Evolutionary conservation across 2,888 invertebrate genomes (phyloP), one percentile per base, ranked within the genome.

Genomic region (Dichetophora obliterata): DNA sequence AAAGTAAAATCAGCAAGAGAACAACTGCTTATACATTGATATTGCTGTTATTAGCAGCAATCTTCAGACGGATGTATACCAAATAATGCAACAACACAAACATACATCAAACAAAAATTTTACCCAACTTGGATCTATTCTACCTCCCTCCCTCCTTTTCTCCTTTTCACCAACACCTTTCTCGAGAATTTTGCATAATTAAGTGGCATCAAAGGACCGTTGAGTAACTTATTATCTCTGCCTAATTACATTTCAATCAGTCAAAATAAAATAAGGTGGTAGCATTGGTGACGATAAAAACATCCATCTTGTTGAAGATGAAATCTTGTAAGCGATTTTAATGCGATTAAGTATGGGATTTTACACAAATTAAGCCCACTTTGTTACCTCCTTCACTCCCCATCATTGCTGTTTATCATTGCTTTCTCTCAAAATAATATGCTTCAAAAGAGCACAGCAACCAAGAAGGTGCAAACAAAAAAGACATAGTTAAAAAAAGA

Each of bases 201-300:
- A 19, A 68, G 68, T 68, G 68, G 50, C 68, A 22, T 50, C 48
- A 68, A 68, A 50, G 50, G 24, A 68, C 31, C 24, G 68, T 68
- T 24, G 66, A 34, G 19, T 54, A 27, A 63, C 73, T 59, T 73
- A 85, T 85, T 85, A 85, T 82, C 82, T 82, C 82, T 79, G 81
- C 82, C 85, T 86, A 85, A 85, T 85, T 85, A 84, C 85, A 84
- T 86, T 85, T 83, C 85, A 84, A 86, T 85, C 82, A 75, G 16
- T 43, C 19, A 27, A 43, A 43, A 37, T 37, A 43, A 43, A 48
- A 50, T 50, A 14, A 24, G 50, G 24, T 19, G 68, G 22, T n/a
- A 37, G 19, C 48, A 16, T 43, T 19, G 8, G 16, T 65, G 6
- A 48, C 66, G n/a, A 48, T 22, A 48, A 68, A 22, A 68, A 68